Conservation (phyloP, 2,888 invertebrate genomes). For the Melieria crassipennis region DNA sequence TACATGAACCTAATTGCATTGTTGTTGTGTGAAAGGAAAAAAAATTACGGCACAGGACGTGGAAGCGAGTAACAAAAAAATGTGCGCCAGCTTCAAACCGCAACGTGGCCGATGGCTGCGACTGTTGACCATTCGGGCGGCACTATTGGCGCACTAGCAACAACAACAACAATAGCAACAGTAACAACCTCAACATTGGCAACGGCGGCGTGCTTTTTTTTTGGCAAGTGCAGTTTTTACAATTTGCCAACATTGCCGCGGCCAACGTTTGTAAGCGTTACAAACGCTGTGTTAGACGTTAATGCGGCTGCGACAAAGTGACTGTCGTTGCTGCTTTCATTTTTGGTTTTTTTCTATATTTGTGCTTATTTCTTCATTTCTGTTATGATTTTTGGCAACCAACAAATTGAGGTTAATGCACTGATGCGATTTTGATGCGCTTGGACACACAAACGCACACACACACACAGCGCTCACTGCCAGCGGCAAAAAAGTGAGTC, state of each 20-base stretch:
- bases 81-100: background rate
- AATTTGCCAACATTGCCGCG: background rate
- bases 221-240: too few relatives aligned
- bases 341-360: conserved; percentile 5
- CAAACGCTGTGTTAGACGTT: too few relatives aligned
- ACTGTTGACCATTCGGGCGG: too few relatives aligned
- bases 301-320: too few relatives aligned
- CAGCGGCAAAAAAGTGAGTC: too few relatives aligned
- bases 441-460: background rate
- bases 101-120: too few relatives aligned
- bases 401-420: conserved; percentile 57
- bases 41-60: conserved; percentile 3
- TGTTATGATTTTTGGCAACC: conserved; percentile 40
- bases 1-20: too few relatives aligned
- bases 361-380: conserved; percentile 24
- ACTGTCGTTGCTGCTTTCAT: background rate
- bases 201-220: too few relatives aligned
- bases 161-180: background rate
- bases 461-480: background rate
- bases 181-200: too few relatives aligned
- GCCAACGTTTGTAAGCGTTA: too few relatives aligned
- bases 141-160: too few relatives aligned
- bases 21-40: background rate
- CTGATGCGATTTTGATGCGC: conserved; percentile 48
- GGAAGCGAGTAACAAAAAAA: conserved; percentile 10